These are phyloP conservation scores for Lamellibrachia satsuma DNA, from an alignment of 2,888 invertebrate genomes.

Conservation along the genomic window DNA sequence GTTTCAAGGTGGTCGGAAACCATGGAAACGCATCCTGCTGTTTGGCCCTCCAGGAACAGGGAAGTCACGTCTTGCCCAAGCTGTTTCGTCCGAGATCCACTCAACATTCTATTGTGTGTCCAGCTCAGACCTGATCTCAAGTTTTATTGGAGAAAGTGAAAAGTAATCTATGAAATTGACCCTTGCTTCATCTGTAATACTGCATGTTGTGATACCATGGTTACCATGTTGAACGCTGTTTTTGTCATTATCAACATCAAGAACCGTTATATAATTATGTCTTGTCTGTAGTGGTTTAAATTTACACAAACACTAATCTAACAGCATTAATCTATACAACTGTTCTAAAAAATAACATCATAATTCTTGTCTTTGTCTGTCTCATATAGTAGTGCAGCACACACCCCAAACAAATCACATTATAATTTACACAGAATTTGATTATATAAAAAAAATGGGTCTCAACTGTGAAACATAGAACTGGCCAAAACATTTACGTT, in stretches of 20 bases:
- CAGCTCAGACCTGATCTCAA: slow-evolving; percentile 70
- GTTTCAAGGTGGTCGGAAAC: slow-evolving; percentile 47
- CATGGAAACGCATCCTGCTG: slow-evolving; percentile 61
- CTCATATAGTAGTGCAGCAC: no score
- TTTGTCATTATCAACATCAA: neutral
- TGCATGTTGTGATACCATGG: neutral
- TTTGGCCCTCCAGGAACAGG: slow-evolving; percentile 68
- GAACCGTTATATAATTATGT: no score
- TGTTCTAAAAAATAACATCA: no score
- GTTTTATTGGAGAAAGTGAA: slow-evolving; percentile 72
- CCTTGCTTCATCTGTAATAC: neutral
- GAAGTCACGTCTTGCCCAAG: slow-evolving; percentile 63
- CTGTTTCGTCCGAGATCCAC: slow-evolving; percentile 67
- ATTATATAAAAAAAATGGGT: no score
- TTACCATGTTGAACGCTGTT: neutral
- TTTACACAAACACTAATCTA: no score
- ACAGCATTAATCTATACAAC: no score
- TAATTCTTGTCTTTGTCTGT: no score
- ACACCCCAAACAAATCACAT: no score
- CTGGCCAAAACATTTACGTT: no score
- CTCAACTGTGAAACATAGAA: no score
- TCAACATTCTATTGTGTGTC: slow-evolving; percentile 69
- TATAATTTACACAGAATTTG: no score
- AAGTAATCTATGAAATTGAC: slow-evolving; percentile 63
- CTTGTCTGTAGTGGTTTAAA: no score